A percentile compares a stretch with the other conserved stretches of the same genome.
Conservation (phyloP, 2,113 vertebrate species). For the Acrocephalus kingi region DNA sequence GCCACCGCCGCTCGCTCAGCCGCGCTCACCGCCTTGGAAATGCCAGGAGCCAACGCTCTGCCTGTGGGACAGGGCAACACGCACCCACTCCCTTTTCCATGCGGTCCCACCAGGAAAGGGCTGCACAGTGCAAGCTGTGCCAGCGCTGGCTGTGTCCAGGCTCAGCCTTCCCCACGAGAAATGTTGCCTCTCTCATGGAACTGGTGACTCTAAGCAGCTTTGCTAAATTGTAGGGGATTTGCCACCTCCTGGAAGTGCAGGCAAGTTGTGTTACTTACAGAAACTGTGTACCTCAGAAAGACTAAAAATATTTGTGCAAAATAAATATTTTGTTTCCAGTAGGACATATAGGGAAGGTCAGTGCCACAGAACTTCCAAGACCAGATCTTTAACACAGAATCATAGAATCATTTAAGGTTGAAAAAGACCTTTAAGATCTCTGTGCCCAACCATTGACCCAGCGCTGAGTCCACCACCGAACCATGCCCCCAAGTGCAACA, state of each 20-base stretch:
- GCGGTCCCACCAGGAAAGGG: background rate
- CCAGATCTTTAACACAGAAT: background rate
- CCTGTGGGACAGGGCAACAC: background rate
- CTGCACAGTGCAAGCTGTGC: fast-evolving
- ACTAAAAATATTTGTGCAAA: background rate
- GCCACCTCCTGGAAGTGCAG: background rate
- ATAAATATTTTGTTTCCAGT: background rate
- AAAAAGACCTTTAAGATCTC: background rate
- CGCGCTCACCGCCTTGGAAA: background rate
- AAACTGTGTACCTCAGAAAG: background rate
- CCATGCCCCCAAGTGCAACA: background rate
- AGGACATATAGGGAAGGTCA: background rate
- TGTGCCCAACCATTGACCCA: background rate
- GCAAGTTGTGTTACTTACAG: background rate
- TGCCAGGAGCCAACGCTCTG: fast-evolving
- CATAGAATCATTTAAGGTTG: background rate
- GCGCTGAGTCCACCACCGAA: background rate
- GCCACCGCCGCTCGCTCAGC: background rate
- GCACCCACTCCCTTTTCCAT: fast-evolving
- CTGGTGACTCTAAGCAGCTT: background rate
- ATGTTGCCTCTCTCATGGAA: background rate
- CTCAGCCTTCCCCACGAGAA: background rate
- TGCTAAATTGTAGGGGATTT: background rate
- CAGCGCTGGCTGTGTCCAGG: background rate
- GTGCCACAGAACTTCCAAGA: background rate